Conservation (phyloP, 2,113 vertebrate genomes). For the Anhinga rufa region DNA sequence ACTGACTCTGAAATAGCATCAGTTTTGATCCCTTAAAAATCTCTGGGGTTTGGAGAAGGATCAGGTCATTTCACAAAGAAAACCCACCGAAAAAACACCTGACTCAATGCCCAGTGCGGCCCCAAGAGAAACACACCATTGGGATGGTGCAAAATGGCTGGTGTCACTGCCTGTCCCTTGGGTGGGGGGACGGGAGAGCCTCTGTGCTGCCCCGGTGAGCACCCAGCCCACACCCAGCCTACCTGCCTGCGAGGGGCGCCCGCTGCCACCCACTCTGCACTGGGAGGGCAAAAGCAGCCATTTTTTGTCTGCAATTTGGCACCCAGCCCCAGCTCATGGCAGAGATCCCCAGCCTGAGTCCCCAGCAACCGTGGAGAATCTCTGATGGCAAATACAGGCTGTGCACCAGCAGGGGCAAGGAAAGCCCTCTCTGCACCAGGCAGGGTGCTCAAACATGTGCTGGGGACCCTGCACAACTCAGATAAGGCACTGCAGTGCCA, state of each 20-base stretch:
- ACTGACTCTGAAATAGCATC: not conserved
- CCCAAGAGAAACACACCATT: rapidly evolving
- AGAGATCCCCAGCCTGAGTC: not conserved
- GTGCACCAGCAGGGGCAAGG: rapidly evolving
- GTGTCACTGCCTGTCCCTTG: not conserved
- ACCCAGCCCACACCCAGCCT: not conserved
- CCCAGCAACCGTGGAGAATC: not conserved
- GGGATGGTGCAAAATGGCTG: not conserved
- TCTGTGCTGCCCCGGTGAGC: rapidly evolving
- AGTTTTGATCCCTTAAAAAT: not conserved
- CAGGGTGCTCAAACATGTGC: not conserved
- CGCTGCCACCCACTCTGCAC: rapidly evolving
- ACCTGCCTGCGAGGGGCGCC: rapidly evolving
- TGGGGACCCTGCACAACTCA: not conserved
- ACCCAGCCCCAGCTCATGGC: rapidly evolving
- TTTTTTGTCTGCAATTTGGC: not conserved
- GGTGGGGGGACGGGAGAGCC: not conserved
- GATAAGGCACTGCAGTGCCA: not conserved
- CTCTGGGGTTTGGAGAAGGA: not conserved
- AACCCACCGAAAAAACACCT: not conserved
- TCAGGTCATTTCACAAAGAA: not conserved
- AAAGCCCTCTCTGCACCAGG: not conserved
- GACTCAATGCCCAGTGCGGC: rapidly evolving
- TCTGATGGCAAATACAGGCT: not conserved
- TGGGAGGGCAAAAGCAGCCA: no score